Percentiles rank a stretch among this genome's conserved stretches.
Evolutionary conservation across 1,140 invertebrate genomes (phyloP).

Genomic region (Scylla paramamosain): DNA sequence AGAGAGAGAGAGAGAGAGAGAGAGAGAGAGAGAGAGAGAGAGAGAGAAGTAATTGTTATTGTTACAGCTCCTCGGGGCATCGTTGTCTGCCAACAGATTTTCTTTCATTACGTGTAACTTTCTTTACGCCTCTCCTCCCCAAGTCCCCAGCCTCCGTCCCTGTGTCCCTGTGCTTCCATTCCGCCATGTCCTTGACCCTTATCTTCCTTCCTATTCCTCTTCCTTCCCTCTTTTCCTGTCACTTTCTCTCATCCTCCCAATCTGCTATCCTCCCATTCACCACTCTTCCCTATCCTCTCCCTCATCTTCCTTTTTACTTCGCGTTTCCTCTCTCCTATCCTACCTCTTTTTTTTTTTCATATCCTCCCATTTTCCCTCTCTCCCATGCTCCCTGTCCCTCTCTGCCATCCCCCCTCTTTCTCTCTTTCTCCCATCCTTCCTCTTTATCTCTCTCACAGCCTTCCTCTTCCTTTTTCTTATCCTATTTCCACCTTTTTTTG

Average conservation of each 20-base stretch:
- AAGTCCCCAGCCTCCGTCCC: neutral
- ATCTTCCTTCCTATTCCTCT: neutral
- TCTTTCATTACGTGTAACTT: neutral
- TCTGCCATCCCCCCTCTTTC: neutral
- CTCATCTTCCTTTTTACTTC: neutral
- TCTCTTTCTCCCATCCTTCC: neutral
- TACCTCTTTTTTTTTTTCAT: neutral
- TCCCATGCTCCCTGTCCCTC: neutral
- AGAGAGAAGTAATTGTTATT: neutral
- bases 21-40: constrained; percentile 17
- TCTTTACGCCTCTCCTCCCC: neutral
- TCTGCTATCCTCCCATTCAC: neutral
- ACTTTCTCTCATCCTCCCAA: neutral
- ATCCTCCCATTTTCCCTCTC: neutral
- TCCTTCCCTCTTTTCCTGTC: neutral
- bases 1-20: neutral
- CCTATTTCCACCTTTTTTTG: neutral
- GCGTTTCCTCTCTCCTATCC: neutral
- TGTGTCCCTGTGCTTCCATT: too few species aligned
- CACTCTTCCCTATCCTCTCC: neutral
- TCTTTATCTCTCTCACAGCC: neutral
- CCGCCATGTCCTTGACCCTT: neutral
- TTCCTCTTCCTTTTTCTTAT: neutral
- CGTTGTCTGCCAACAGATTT: neutral
- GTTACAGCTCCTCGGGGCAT: neutral